phyloP scores from a whole-genome alignment of 2,113 vertebrate species.

The Albula glossodonta region DNA sequence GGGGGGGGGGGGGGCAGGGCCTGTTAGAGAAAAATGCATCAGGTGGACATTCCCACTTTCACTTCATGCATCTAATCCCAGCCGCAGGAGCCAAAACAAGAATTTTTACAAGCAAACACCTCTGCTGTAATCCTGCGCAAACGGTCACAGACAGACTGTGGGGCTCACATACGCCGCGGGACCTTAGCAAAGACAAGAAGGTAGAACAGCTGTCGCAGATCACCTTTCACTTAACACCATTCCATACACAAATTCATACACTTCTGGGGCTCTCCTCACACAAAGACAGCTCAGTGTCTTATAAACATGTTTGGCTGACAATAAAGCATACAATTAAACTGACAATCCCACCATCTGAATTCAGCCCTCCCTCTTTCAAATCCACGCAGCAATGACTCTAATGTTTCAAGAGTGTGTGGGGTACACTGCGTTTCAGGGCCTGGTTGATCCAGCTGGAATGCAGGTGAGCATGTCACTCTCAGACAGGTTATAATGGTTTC shows the following conservation, averaged over 20 bases:
- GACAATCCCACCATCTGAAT: neutral
- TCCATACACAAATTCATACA: neutral
- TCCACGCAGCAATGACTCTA: neutral
- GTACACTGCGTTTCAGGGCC: neutral
- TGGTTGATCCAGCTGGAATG: neutral
- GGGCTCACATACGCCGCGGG: constrained; percentile 24
- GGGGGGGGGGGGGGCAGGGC: neutral
- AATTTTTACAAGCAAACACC: constrained; percentile 54
- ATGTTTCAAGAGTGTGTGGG: neutral
- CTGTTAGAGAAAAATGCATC: neutral
- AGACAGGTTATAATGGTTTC: neutral
- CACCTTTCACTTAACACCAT: neutral
- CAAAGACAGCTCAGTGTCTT: neutral
- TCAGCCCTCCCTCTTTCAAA: neutral
- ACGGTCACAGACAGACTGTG: neutral
- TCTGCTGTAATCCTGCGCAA: constrained; percentile 39
- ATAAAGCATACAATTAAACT: neutral
- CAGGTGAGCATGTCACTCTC: neutral
- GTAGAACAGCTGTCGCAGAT: neutral
- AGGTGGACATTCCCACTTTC: constrained; percentile 1
- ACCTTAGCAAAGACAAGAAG: neutral
- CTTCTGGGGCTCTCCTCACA: constrained; percentile 1
- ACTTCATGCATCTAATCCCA: neutral
- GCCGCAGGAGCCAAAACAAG: neutral
- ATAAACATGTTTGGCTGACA: neutral